Evolutionary conservation across 2,888 invertebrate genomes (phyloP), one percentile per base, ranked within the genome.

Genomic region (Dicycla oo): DNA sequence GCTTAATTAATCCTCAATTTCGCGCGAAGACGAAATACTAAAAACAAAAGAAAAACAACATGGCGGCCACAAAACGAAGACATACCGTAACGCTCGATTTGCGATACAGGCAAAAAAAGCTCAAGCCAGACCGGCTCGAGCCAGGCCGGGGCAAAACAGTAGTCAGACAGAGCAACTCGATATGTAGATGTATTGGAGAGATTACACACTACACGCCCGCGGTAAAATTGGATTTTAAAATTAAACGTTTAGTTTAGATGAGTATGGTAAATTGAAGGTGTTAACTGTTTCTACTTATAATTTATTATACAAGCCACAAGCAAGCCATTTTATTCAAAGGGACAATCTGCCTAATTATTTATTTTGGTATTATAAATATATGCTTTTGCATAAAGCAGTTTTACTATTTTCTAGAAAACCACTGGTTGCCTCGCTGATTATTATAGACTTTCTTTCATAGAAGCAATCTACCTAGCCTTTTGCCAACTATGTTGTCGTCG

Each of bases 91-190:
- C 92, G 92, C 89, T 91, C 90, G 91, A 91, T 92, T 92, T 91
- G 88, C 88, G 88, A 90, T 90, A 89, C 91, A 83, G 81, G 73
- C 62, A 83, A 84, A 89, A 88, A 88, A 84, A 80, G 83, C 87
- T 88, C 89, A 87, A 88, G 78, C 81, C 77, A 47, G 65, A 80
- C 80, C 82, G 80, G 78, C 78, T 81, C 85, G 87, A 86, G 86
- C 82, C 83, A 75, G 84, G 88, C 85, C 89, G 82, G 88, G 86
- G 87, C 88, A 83, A 89, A 88, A 94, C 94, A 92, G 94, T 95
- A 94, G 94, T 94, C 86, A 88, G 90, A 91, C 90, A 75, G 80
- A 80, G 94, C 86, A 94, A 94, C 93, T 88, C 86, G 94, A 95
- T 94, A 94, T 89, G 89, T 86, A 87, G 91, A 92, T 91, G 81